Conservation (phyloP, 2,797 vertebrate species). For the Coregonus suidteri region DNA sequence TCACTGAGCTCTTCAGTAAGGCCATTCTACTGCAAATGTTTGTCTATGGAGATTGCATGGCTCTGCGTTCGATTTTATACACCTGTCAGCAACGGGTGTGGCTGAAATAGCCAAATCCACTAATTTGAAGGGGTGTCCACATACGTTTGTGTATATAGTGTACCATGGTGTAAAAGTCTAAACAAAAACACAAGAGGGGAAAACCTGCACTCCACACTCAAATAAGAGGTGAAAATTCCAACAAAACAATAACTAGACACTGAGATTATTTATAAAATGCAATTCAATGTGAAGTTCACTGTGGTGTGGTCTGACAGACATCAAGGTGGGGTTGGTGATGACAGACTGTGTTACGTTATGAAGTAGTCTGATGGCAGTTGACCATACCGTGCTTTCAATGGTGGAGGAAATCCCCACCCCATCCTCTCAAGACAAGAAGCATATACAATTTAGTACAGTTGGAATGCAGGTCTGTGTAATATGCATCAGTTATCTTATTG, state of each 20-base stretch:
- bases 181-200: not conserved
- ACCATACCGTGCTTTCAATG: not conserved
- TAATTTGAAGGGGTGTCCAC: no score
- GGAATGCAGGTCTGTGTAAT: no score
- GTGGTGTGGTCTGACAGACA: not conserved
- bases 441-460: not conserved
- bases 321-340: not conserved
- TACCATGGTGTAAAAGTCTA: not conserved
- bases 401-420: not conserved
- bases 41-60: no score
- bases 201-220: not conserved
- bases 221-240: not conserved
- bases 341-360: not conserved
- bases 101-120: no score
- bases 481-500: not conserved
- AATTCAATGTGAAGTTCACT: no score
- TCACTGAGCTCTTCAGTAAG: no score
- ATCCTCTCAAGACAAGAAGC: not conserved
- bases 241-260: not conserved
- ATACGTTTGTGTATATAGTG: no score
- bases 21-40: no score
- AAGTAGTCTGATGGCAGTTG: not conserved
- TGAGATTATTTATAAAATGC: no score
- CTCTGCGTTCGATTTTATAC: no score
- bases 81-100: no score